phyloP scores from a whole-genome alignment of 2,888 invertebrate species.

The Dascillus cervinus region DNA sequence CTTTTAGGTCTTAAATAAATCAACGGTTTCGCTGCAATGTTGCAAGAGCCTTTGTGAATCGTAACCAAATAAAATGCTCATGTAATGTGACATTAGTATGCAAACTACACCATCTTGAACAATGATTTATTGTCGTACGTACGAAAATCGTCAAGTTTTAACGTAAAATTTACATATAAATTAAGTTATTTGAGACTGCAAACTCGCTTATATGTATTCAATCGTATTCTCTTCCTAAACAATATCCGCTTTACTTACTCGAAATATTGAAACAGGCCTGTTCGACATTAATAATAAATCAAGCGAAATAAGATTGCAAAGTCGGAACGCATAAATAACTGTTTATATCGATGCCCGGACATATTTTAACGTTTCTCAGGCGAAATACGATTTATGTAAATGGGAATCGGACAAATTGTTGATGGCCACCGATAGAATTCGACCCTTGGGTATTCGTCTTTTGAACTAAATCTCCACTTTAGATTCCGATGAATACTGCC shows the following conservation, averaged over 20 bases:
- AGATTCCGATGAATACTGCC: conserved; percentile 21
- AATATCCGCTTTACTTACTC: too few relatives aligned
- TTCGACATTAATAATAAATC: too few relatives aligned
- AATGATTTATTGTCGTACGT: conserved; percentile 24
- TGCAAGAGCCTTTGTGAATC: too few relatives aligned
- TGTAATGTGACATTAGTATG: conserved; percentile 20
- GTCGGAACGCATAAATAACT: too few relatives aligned
- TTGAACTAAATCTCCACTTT: conserved; percentile 25
- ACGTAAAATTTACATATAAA: conserved; percentile 27
- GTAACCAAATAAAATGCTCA: conserved; percentile 2
- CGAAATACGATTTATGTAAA: conserved; percentile 25
- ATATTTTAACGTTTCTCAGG: conserved; percentile 18
- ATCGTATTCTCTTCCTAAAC: too few relatives aligned
- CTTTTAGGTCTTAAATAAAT: too few relatives aligned
- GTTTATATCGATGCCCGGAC: too few relatives aligned
- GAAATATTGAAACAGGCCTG: too few relatives aligned
- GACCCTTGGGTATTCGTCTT: conserved; percentile 23
- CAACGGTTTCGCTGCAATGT: too few relatives aligned
- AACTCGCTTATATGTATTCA: too few relatives aligned
- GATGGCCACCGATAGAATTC: conserved; percentile 26
- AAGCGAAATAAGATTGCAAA: too few relatives aligned
- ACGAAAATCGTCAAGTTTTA: conserved; percentile 26
- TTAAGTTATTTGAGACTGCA: conserved; percentile 20
- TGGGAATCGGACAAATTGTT: conserved; percentile 27
- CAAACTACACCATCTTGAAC: conserved; percentile 11